Base-by-base conservation (phyloP, 2,888 invertebrate genomes). In the Dione juno region DNA sequence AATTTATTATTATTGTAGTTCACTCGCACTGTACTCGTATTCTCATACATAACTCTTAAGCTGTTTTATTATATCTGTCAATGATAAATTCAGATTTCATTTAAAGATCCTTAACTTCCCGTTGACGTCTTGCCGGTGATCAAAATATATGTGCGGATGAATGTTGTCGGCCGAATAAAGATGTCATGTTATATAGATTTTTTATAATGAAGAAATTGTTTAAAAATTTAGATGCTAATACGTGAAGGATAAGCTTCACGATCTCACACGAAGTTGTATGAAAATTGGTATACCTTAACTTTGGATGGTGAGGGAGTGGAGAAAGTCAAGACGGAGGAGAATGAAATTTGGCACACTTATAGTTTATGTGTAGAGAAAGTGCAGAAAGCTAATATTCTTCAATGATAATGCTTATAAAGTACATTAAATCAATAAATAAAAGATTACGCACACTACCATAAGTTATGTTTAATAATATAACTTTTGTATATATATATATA, bases 121-220 rank as follows among this genome's bases (percentile, higher is more conserved):
- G 64, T 64, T 64, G 50, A 48, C 64, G 48, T 45, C n/a, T 43
- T 50, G 37, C 3, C 50, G 48, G 16, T 64, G 19, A 64, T 64
- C 64, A 50, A 50, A 64, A 64, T 64, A 64, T 64, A 64, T 64
- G 64, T 50, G 64, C 64, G 64, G 64, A 64, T 40, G 48, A 48
- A 50, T n/a, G 50, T 50, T 16, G 19, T 40, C 37, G 64, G 1
- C 19, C 16, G 45, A 50, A 59, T 28, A 28, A 41, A 59, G 8
- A 3, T 40, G 21, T 21, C 41, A 41, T 54, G 14, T 9, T 8
- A 3, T 28, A 35, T 40, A 37, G 16, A 57, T 57, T 13, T 59
- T 14, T 41, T 41, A 14, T 59, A 41, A 58, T 58, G 35, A 35
- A 21, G 1, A 6, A 16, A 6, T 52, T 52, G 10, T 52, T 6